Evolutionary conservation across 2,113 vertebrate genomes (phyloP).

Genomic region (Copsychus sechellarum): DNA sequence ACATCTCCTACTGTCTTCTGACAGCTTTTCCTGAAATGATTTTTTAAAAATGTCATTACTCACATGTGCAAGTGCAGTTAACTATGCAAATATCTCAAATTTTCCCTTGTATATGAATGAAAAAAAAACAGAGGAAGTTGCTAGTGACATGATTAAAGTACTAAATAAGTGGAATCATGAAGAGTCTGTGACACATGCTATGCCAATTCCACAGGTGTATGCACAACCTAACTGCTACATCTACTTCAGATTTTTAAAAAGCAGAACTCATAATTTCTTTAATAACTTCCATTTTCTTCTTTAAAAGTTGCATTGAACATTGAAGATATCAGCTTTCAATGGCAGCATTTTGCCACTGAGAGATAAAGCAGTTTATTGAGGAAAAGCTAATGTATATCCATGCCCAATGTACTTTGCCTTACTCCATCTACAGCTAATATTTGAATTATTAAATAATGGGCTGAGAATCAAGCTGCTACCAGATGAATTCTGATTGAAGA

Average conservation of each 20-base stretch:
- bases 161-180: not conserved
- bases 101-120: not conserved
- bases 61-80: constrained; percentile 12
- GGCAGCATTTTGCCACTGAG: not conserved
- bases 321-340: not conserved
- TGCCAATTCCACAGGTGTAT: not conserved
- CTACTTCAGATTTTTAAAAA: not conserved
- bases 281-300: not conserved
- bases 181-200: not conserved
- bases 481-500: not conserved
- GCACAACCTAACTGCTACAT: not conserved
- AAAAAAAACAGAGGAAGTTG: not conserved
- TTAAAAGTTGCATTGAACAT: not conserved
- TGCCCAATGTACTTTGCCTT: not conserved
- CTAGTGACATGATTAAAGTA: not conserved
- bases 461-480: not conserved
- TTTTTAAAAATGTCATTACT: constrained; percentile 32
- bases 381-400: not conserved
- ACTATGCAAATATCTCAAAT: not conserved
- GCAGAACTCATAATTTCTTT: not conserved
- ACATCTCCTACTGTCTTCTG: constrained; percentile 80
- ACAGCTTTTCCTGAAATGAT: constrained; percentile 80
- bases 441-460: constrained; percentile 1
- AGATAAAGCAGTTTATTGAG: not conserved
- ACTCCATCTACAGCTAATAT: not conserved